Evolutionary conservation across 2,113 vertebrate species (phyloP).

Genomic region (Stictonetta naevosa): DNA sequence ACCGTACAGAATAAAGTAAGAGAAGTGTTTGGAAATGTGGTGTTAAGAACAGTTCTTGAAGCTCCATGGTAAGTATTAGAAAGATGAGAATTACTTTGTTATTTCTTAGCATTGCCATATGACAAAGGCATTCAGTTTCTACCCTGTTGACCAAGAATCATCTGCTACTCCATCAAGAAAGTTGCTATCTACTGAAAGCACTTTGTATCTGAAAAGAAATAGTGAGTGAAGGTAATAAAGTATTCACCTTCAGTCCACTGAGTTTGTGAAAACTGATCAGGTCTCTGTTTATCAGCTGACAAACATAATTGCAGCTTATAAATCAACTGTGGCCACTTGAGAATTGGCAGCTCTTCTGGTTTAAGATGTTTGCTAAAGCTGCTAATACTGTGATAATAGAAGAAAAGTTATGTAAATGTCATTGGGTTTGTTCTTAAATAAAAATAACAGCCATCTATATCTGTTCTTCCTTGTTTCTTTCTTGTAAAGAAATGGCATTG

Average conservation of each 20-base stretch:
- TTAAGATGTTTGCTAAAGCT: background rate
- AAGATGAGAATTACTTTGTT: background rate
- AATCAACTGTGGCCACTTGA: conserved; percentile 21
- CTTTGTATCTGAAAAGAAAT: conserved; percentile 5
- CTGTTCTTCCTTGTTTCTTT: background rate
- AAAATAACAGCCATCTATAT: background rate
- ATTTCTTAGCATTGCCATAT: background rate
- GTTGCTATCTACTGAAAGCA: background rate
- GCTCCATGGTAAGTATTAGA: background rate
- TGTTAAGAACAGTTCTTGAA: background rate
- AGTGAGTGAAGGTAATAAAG: background rate
- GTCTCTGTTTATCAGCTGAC: conserved; percentile 49
- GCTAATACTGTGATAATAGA: background rate
- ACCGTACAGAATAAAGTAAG: background rate
- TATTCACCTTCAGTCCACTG: conserved; percentile 22
- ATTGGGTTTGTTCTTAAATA: background rate
- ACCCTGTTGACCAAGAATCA: conserved; percentile 8
- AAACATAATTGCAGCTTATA: conserved; percentile 42
- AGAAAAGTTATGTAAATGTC: background rate
- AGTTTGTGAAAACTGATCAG: conserved; percentile 20
- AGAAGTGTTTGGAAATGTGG: background rate
- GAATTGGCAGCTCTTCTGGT: conserved; percentile 1
- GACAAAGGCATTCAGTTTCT: background rate
- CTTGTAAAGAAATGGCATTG: background rate
- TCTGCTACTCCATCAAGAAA: conserved; percentile 3